Evolutionary conservation across 1,140 invertebrate species (phyloP), one percentile per base, ranked within the genome.

Genomic region (Atta texana): DNA sequence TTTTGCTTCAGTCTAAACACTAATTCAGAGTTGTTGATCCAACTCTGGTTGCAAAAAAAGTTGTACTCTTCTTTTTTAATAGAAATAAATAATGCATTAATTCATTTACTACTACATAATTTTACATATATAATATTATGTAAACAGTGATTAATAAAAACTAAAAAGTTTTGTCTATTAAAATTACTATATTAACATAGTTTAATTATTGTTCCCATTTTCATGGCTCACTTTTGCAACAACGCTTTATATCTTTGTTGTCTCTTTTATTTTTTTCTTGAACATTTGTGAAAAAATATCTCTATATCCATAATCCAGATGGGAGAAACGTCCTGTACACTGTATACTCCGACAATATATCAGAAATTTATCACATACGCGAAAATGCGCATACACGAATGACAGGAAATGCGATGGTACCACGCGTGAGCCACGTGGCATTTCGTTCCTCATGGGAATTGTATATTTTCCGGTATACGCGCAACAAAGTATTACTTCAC

Each of bases 391-490:
- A 75, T 63, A 31, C 14, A 61, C 18, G 28, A 24, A 72, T 55
- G 44, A 81, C 49, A 71, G 80, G 34, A 74, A 82, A 44, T 69
- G 39, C 14, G 24, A 34, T 51, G 49, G 31, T 21, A 21, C 55
- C 44, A 61, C 5, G 68, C 55, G 53, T 55, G 49, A 74, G 1
- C 34, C 80, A 84, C 80, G 55, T 84, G 80, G 18, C 39, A 10
- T 63, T 57, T 63, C 39, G 66, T 16, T 53, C 16, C 31, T 55
- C 64, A 14, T 24, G 69, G 69, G 80, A 75, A 51, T 57, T 84
- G 53, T 82, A 84, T 51, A 84, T 84, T 84, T 84, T 84, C 69
- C 55, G 69, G 55, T 59, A n/a, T 12, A 51, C 24, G 49, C 49
- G 64, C 34, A 55, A 21, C 53, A 51, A 82, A 74, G 53, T 68